These are phyloP conservation scores for Acromyrmex echinatior DNA, from an alignment of 1,140 invertebrate species.

Conservation along the genomic window DNA sequence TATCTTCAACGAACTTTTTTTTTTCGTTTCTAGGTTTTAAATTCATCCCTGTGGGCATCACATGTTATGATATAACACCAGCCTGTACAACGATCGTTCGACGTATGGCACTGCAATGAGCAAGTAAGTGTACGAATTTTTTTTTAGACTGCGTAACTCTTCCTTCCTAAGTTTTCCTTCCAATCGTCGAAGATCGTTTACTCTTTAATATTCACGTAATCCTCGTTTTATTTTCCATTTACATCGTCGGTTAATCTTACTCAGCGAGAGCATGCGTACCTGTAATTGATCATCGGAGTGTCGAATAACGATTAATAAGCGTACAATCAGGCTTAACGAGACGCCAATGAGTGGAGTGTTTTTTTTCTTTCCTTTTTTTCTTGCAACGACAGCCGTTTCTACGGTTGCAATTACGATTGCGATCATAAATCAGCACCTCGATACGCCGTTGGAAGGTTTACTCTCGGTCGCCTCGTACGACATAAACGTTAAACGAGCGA, in stretches of 20 bases:
- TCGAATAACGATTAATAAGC: conserved; percentile 41
- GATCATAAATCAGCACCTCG: conserved; percentile 44
- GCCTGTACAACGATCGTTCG: conserved; percentile 27
- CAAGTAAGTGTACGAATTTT: conserved; percentile 24
- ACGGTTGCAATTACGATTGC: conserved; percentile 34
- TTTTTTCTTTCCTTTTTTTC: neutral
- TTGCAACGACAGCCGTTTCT: conserved; percentile 16
- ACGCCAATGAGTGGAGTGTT: neutral
- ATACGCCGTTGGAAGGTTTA: neutral
- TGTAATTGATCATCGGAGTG: conserved; percentile 15
- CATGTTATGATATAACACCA: neutral
- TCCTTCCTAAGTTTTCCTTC: neutral
- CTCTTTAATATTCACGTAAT: neutral
- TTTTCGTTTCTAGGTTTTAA: neutral
- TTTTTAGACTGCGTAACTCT: neutral
- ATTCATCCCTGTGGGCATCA: conserved; percentile 17
- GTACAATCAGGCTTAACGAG: neutral
- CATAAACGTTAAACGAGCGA: conserved; percentile 64
- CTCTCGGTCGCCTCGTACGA: conserved; percentile 42
- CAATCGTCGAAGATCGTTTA: neutral
- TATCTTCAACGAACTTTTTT: neutral
- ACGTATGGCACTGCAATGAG: conserved; percentile 49
- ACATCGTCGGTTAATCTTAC: conserved; percentile 7
- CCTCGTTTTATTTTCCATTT: conserved; percentile 1
- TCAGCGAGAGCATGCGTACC: neutral